Conservation (phyloP, 2,888 invertebrate genomes). For the Scotopteryx bipunctaria region DNA sequence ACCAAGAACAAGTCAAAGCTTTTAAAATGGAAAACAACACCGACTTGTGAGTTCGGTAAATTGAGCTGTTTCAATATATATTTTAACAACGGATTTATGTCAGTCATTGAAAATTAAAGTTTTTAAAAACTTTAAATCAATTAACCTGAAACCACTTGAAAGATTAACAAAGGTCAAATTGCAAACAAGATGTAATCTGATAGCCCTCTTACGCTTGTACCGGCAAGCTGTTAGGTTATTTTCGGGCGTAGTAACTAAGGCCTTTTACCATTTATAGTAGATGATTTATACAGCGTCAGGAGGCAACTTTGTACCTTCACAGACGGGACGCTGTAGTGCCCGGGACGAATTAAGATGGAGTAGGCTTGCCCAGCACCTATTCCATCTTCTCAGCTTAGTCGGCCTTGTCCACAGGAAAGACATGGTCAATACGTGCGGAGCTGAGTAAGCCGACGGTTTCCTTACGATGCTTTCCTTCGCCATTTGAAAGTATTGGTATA, state of each 20-base stretch:
- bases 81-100: constrained; percentile 6
- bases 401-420: too few relatives aligned
- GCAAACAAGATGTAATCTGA: neutral
- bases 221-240: neutral
- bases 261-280: neutral
- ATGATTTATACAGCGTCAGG: too few relatives aligned
- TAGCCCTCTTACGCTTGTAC: neutral
- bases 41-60: constrained; percentile 11
- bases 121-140: constrained; percentile 20
- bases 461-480: too few relatives aligned
- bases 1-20: constrained; percentile 69
- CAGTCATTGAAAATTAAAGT: constrained; percentile 26
- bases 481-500: too few relatives aligned
- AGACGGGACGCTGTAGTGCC: too few relatives aligned
- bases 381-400: too few relatives aligned
- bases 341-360: too few relatives aligned
- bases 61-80: constrained; percentile 27
- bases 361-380: too few relatives aligned
- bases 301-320: too few relatives aligned
- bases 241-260: neutral
- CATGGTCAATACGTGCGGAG: too few relatives aligned
- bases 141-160: constrained; percentile 6
- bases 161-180: neutral
- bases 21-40: constrained; percentile 52
- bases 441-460: too few relatives aligned